Conservation (phyloP, 2,888 invertebrate species). For the Eurytoma californica region DNA sequence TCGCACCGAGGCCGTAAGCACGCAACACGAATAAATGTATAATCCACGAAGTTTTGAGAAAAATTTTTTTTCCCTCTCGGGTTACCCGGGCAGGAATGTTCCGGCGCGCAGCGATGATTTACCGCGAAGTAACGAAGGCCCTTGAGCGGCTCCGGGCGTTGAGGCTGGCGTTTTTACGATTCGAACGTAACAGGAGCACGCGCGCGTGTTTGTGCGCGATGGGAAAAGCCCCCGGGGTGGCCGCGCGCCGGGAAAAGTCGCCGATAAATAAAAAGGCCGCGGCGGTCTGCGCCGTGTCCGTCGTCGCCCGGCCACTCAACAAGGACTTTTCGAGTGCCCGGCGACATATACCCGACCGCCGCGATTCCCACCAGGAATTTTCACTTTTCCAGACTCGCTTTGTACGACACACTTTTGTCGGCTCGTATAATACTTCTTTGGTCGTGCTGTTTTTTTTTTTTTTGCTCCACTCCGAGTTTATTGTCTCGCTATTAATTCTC, state of each 20-base stretch:
- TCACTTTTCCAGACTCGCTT: slow-evolving; percentile 9
- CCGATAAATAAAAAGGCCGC: slow-evolving; percentile 45
- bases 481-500: too few relatives aligned
- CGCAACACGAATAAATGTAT: not conserved
- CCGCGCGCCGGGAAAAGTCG: slow-evolving; percentile 12
- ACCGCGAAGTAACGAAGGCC: slow-evolving; percentile 42
- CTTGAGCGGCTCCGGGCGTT: slow-evolving; percentile 27
- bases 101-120: slow-evolving; percentile 23
- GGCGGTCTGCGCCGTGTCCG: slow-evolving; percentile 22
- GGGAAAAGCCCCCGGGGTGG: not conserved
- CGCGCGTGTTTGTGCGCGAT: not conserved
- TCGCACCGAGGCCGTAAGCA: not conserved
- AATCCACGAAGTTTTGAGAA: not conserved
- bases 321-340: not conserved
- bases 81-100: too few relatives aligned
- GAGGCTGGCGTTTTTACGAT: slow-evolving; percentile 49
- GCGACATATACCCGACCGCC: not conserved
- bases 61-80: too few relatives aligned
- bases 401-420: slow-evolving; percentile 11
- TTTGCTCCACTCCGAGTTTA: not conserved
- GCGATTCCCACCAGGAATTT: slow-evolving; percentile 42
- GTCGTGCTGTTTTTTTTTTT: not conserved
- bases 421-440: not conserved
- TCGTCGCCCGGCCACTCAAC: slow-evolving; percentile 28
- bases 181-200: slow-evolving; percentile 4